phyloP scores from a whole-genome alignment of 2,113 vertebrate genomes.

The Platichthys flesus region DNA sequence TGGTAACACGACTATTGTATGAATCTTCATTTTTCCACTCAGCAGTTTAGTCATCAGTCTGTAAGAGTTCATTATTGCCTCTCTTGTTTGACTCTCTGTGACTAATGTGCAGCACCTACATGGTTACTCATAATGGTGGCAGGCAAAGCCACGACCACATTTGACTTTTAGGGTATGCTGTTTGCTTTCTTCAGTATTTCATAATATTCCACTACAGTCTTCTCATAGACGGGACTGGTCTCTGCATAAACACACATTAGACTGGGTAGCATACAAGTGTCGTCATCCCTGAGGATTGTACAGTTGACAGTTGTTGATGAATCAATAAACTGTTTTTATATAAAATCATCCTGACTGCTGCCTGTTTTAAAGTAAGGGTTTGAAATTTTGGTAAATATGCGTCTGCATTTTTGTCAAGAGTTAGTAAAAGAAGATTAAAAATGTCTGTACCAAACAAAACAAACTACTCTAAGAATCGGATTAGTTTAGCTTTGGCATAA shows the following conservation, averaged over 20 bases:
- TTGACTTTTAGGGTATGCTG: constrained; percentile 56
- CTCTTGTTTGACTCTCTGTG: constrained; percentile 50
- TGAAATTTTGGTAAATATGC: not conserved
- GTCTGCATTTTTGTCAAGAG: constrained; percentile 5
- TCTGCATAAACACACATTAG: constrained; percentile 77
- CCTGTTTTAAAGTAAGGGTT: constrained; percentile 17
- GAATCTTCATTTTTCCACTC: constrained; percentile 55
- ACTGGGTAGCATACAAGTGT: constrained; percentile 84
- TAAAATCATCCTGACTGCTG: constrained; percentile 61
- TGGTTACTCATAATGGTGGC: constrained; percentile 42
- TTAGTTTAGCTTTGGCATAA: not conserved
- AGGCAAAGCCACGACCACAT: constrained; percentile 49
- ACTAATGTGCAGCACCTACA: constrained; percentile 59
- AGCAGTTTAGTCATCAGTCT: constrained; percentile 59
- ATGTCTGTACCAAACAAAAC: no score
- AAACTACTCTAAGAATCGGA: no score
- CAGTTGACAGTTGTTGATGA: constrained; percentile 84
- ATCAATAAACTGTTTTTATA: constrained; percentile 86
- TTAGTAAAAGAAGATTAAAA: not conserved
- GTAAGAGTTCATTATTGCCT: constrained; percentile 50
- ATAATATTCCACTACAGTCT: constrained; percentile 53
- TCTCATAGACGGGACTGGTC: constrained; percentile 57
- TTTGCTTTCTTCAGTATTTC: constrained; percentile 70
- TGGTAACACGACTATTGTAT: constrained; percentile 54
- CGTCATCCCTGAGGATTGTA: constrained; percentile 80